A percentile compares a stretch with the other conserved stretches of the same genome.
These are phyloP conservation scores for Leuciscus idus DNA, from an alignment of 2,113 vertebrate species.

Conservation along the genomic window DNA sequence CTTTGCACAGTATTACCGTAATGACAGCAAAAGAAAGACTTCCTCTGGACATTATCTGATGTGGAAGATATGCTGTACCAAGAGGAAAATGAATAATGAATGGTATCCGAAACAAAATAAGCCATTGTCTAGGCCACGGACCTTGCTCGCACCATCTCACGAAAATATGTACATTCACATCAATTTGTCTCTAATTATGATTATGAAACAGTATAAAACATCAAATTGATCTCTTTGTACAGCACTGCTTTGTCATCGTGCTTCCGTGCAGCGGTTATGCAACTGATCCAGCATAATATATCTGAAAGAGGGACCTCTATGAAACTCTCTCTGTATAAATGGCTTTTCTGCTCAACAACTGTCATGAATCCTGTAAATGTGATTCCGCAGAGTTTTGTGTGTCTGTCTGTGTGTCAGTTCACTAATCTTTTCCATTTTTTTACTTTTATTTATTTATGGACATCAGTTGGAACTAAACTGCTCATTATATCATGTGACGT, in stretches of 20 bases:
- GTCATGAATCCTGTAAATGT: constrained; percentile 16
- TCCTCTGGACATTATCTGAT: constrained; percentile 2
- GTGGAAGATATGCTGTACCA: constrained; percentile 8
- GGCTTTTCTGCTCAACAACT: constrained; percentile 18
- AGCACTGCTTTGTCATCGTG: constrained; percentile 57
- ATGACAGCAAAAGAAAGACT: background rate
- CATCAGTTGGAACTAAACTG: background rate
- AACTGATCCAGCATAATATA: constrained; percentile 51
- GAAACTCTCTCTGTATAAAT: constrained; percentile 17
- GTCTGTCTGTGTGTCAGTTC: constrained; percentile 31
- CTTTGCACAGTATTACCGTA: constrained; percentile 49
- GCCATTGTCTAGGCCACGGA: constrained; percentile 47
- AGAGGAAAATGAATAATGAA: background rate
- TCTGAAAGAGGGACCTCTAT: constrained; percentile 8
- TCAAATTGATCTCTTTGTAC: constrained; percentile 50
- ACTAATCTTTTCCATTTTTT: background rate
- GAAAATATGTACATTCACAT: constrained; percentile 40
- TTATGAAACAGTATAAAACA: constrained; percentile 44
- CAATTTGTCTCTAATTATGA: constrained; percentile 42
- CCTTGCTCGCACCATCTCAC: constrained; percentile 20
- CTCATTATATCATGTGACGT: background rate
- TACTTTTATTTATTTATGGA: background rate
- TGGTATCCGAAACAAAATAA: constrained; percentile 27
- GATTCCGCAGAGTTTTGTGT: constrained; percentile 5
- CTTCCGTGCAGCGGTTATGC: constrained; percentile 60